Base-by-base conservation (phyloP, 92 coral and sea anemone species). In the Palythoa caribaeorum region DNA sequence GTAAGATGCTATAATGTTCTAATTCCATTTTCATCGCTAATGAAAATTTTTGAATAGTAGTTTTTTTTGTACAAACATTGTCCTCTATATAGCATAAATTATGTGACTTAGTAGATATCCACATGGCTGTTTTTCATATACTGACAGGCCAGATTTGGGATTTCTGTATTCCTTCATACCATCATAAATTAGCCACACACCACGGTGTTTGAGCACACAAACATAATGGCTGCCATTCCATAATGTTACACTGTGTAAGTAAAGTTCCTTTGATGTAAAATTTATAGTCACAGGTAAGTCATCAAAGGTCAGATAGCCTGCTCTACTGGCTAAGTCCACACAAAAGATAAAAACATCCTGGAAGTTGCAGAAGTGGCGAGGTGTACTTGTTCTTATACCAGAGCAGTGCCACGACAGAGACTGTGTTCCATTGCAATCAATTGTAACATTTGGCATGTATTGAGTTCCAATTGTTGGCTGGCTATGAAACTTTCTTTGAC, bases 401-500 rank as follows among this genome's bases (percentile, higher is more conserved):
- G 88, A 54, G 79, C 92, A 89, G 80, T 89, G 92, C 92, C 92
- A 83, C 63, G 89, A 75, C 28, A 77, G 51, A 75, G 21, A 84
- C 75, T 83, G 88, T 37, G 66, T 75, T 35, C 92, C 89, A 60
- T 83, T 55, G 76, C 88, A 83, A 78, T 83, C 84, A 47, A 60
- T 21, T 57, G 92, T 53, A 2, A 52, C 37, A 36, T 89, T 69
- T 76, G 66, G 51, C 52, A 37, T 51, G 68, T 79, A 84, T 63
- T 77, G 78, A 77, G 40, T 89, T 16, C 79, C 80, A 75, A 36
- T 20, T 75, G 92, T 48, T 28, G 92, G 92, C 85, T 28, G 92
- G 92, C 85, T 84, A 7, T 84, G 53, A 60, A 89, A 89, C 89
- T 84, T 89, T 84, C 92, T 76, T 65, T 65, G 47, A 89, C 92